These are phyloP conservation scores for Plagiodera versicolora DNA, from an alignment of 2,888 invertebrate genomes.

Conservation along the genomic window DNA sequence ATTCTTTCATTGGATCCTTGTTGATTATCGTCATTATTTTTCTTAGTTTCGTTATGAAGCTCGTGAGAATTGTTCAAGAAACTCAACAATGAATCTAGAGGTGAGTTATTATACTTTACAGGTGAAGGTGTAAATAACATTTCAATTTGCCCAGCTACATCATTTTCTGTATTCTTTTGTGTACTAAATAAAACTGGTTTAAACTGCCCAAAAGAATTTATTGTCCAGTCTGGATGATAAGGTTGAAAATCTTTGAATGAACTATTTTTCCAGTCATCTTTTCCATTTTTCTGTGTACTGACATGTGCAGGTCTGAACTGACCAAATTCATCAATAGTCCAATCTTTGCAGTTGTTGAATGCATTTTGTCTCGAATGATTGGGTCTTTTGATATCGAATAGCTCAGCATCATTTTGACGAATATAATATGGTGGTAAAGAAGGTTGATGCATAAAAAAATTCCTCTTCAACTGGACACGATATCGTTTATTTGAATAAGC, in stretches of 20 bases:
- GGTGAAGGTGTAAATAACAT: not conserved
- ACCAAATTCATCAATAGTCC: constrained; percentile 15
- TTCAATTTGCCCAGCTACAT: not conserved
- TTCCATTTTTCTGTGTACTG: constrained; percentile 19
- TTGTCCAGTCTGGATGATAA: not conserved
- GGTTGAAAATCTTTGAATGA: not conserved
- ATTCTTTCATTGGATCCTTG: not conserved
- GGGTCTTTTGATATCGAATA: not conserved
- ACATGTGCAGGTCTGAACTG: constrained; percentile 18
- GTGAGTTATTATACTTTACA: not conserved
- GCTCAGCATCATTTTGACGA: not conserved
- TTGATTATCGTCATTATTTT: not conserved
- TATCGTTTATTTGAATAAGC: not conserved
- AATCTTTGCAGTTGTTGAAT: constrained; percentile 4
- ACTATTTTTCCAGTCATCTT: not conserved
- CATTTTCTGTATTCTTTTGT: constrained; percentile 8
- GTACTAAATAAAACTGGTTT: constrained; percentile 17
- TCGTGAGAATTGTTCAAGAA: constrained; percentile 1
- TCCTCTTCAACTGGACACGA: not conserved
- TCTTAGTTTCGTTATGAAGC: not conserved
- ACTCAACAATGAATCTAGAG: not conserved
- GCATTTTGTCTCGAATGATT: not conserved
- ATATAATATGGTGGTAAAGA: not conserved
- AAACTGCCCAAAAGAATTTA: constrained; percentile 11
- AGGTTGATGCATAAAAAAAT: not conserved